Percentiles rank a stretch among this genome's conserved stretches.
Evolutionary conservation across 2,113 vertebrate species (phyloP).

Genomic region (Atherinomorus stipes): DNA sequence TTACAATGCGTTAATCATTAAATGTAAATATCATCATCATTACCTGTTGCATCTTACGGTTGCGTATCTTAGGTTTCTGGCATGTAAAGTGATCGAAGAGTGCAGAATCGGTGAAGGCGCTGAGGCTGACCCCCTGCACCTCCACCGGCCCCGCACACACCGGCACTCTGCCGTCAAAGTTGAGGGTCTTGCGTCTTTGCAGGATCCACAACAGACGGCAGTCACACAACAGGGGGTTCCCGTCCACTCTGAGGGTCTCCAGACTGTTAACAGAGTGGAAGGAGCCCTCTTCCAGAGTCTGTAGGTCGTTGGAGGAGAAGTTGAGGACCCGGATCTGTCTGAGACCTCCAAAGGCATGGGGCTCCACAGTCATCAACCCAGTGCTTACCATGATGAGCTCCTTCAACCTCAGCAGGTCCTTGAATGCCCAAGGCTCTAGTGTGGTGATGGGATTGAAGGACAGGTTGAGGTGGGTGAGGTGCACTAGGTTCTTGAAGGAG

Average conservation of each 20-base stretch:
- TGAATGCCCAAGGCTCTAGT: conserved; percentile 92
- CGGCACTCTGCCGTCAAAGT: conserved; percentile 94
- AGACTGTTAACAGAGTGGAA: conserved; percentile 97
- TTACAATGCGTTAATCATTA: not conserved
- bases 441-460: conserved; percentile 95
- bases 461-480: conserved; percentile 93
- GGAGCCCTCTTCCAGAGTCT: conserved; percentile 92
- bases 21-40: conserved; percentile 8
- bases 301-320: conserved; percentile 92
- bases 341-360: conserved; percentile 90
- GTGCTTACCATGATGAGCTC: conserved; percentile 95
- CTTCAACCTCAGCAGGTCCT: conserved; percentile 92
- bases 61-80: conserved; percentile 94
- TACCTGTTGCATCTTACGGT: conserved; percentile 92
- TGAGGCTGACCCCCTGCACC: conserved; percentile 91
- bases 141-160: conserved; percentile 91
- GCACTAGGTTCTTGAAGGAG: conserved; percentile 90
- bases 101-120: conserved; percentile 90
- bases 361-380: conserved; percentile 88
- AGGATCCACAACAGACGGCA: conserved; percentile 98
- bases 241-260: conserved; percentile 94
- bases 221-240: conserved; percentile 96
- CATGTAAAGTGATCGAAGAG: conserved; percentile 98
- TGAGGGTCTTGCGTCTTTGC: conserved; percentile 93
- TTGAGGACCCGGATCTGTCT: conserved; percentile 96